Base-by-base conservation (phyloP, 2,888 invertebrate genomes). In the Junonia oenone region DNA sequence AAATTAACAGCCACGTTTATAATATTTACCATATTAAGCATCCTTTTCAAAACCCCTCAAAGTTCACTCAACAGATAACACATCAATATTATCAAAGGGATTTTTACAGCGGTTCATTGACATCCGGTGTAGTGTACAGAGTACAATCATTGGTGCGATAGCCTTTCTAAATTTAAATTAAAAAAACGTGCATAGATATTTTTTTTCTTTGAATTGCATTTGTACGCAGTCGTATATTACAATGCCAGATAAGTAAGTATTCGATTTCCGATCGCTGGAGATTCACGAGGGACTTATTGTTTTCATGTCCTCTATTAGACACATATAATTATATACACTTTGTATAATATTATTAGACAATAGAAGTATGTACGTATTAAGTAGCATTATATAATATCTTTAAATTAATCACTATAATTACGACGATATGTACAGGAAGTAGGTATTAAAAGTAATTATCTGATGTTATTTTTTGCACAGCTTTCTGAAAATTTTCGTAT, bases 71-170 rank as follows among this genome's bases (percentile, higher is more conserved):
- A 33, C 27, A 45, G 53, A 53, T 43, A 53, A 40, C 47, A 11
- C 38, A 47, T 53, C 40, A 14, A 37, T 46, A 53, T 53, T 38
- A 40, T 40, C 52, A 29, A 37, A 46, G 45, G 22, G 38, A 15
- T 33, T 53, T 53, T 53, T 53, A n/a, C 33, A 53, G 22, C 47
- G 38, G 53, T 53, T 40, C 53, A 43, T 29, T 46, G 46, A 43
- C 47, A 53, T 53, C 53, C 53, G 47, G 33, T 43, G n/a, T 38
- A 22, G 22, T 47, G 40, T 22, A 47, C 17, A 37, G 22, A 46
- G 37, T 27, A 15, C 14, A n/a, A 31, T 22, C 14, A 11, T 4
- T 47, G 2, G 14, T 22, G 37, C 38, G 31, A 47, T 53, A 47
- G 47, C n/a, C 22, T 53, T 53, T 53, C 26, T 40, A 31, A 47